These are phyloP conservation scores for Sinelater perroti DNA, from an alignment of 2,888 invertebrate species.

Conservation along the genomic window DNA sequence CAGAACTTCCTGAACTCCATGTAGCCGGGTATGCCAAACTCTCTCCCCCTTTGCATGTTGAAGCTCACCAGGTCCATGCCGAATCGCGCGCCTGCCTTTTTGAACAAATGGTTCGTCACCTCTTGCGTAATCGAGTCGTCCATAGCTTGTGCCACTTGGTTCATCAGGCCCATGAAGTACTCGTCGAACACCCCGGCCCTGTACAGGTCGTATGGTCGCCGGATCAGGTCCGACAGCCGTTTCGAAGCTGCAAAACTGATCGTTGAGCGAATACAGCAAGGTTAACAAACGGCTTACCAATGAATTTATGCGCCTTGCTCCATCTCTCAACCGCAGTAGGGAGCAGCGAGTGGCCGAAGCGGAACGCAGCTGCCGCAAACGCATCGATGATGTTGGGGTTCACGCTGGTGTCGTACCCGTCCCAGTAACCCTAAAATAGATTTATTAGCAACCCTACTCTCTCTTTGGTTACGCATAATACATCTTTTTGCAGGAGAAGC, in stretches of 20 bases:
- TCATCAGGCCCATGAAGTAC: slow-evolving; percentile 92
- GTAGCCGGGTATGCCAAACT: slow-evolving; percentile 90
- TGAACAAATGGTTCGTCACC: slow-evolving; percentile 92
- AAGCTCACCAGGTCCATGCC: slow-evolving; percentile 92
- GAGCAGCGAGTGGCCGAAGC: slow-evolving; percentile 89
- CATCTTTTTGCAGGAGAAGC: slow-evolving; percentile 82
- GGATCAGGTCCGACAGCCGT: slow-evolving; percentile 85
- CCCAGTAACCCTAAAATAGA: slow-evolving; percentile 74
- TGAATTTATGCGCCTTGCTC: slow-evolving; percentile 95
- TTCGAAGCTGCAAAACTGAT: slow-evolving; percentile 74
- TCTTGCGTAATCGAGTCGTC: slow-evolving; percentile 91
- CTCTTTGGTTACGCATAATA: no score
- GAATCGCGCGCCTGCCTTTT: slow-evolving; percentile 76
- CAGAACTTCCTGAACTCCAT: slow-evolving; percentile 94
- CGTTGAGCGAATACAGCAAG: background rate
- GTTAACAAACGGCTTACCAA: slow-evolving; percentile 67
- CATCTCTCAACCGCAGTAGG: slow-evolving; percentile 92
- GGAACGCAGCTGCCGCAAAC: slow-evolving; percentile 91
- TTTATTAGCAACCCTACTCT: background rate
- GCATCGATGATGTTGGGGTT: slow-evolving; percentile 90
- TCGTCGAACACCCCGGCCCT: slow-evolving; percentile 90
- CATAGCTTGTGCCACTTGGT: slow-evolving; percentile 94
- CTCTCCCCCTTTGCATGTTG: slow-evolving; percentile 92
- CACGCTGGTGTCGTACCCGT: slow-evolving; percentile 83
- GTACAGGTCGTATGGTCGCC: slow-evolving; percentile 89